Percentiles rank a stretch among this genome's conserved stretches.
Evolutionary conservation across 2,888 invertebrate genomes (phyloP).

Genomic region (Ditula angustiorana): DNA sequence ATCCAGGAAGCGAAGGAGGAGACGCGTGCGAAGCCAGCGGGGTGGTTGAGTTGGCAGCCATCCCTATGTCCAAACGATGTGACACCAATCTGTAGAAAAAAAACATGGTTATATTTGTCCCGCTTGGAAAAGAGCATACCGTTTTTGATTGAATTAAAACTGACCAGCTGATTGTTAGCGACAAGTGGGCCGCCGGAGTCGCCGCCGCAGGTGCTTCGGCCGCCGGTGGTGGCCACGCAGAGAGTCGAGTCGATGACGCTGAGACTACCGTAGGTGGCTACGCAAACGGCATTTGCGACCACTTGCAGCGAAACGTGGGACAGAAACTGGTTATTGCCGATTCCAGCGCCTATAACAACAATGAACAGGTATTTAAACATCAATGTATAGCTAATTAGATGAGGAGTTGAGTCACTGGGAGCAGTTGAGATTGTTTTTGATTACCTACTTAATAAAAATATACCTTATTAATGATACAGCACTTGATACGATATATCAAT

Average conservation of each 20-base stretch:
- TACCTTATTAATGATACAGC: too few relatives aligned
- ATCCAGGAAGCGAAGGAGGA: slow-evolving; percentile 23
- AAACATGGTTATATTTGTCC: too few relatives aligned
- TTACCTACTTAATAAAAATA: too few relatives aligned
- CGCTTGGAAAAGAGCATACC: too few relatives aligned
- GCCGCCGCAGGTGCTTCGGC: slow-evolving; percentile 41
- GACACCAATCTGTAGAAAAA: slow-evolving; percentile 62
- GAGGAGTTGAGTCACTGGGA: too few relatives aligned
- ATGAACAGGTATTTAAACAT: too few relatives aligned
- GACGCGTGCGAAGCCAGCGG: slow-evolving; percentile 39
- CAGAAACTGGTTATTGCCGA: slow-evolving; percentile 51
- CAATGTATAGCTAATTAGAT: too few relatives aligned
- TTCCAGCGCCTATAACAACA: slow-evolving; percentile 47
- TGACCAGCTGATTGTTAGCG: slow-evolving; percentile 30
- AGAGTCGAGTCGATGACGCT: slow-evolving; percentile 30
- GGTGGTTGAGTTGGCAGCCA: slow-evolving; percentile 52
- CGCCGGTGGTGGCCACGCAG: slow-evolving; percentile 40
- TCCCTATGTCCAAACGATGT: slow-evolving; percentile 64
- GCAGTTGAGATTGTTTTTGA: too few relatives aligned
- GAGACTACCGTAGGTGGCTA: slow-evolving; percentile 3
- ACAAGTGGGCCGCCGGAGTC: slow-evolving; percentile 42
- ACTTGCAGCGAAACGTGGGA: slow-evolving; percentile 65
- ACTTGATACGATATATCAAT: too few relatives aligned
- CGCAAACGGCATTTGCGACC: slow-evolving; percentile 46
- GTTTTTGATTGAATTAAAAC: background rate